Evolutionary conservation across 2,113 vertebrate species (phyloP).

Genomic region (Guaruba guarouba): DNA sequence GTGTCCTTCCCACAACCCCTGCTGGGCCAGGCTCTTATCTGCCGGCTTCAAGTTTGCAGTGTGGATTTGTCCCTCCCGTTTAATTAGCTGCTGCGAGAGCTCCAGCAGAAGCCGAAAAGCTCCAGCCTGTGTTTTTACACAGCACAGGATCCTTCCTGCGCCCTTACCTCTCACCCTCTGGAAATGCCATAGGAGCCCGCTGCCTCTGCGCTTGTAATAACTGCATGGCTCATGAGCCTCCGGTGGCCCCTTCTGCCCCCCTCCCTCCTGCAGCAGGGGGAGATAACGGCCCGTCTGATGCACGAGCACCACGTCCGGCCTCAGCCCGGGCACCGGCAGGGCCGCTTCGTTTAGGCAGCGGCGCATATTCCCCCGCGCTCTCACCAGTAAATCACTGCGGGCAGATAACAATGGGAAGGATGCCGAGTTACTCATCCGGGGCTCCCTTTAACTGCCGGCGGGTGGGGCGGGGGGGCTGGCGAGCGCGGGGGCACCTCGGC

Average conservation of each 20-base stretch:
- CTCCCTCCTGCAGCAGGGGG: neutral
- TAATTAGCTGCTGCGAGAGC: constrained; percentile 26
- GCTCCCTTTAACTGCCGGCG: neutral
- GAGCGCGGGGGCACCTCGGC: neutral
- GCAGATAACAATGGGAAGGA: constrained; percentile 15
- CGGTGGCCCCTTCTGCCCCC: neutral
- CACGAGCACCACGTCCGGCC: neutral
- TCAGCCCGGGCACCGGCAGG: neutral
- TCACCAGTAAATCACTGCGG: neutral
- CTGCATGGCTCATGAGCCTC: neutral
- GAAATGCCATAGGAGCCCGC: constrained; percentile 27
- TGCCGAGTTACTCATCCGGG: neutral
- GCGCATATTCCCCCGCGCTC: neutral
- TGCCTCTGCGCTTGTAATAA: neutral
- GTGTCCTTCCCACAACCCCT: neutral
- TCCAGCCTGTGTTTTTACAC: neutral
- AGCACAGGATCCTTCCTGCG: neutral
- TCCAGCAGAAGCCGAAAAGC: neutral
- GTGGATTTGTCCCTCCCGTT: constrained; percentile 8
- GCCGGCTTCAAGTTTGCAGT: neutral
- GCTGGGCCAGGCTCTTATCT: neutral
- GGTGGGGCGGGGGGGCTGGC: neutral
- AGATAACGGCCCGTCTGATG: neutral
- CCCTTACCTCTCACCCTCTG: constrained; percentile 15
- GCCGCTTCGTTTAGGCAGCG: neutral